Evolutionary conservation across 2,888 invertebrate genomes (phyloP).

Genomic region (Agrotis ipsilon): DNA sequence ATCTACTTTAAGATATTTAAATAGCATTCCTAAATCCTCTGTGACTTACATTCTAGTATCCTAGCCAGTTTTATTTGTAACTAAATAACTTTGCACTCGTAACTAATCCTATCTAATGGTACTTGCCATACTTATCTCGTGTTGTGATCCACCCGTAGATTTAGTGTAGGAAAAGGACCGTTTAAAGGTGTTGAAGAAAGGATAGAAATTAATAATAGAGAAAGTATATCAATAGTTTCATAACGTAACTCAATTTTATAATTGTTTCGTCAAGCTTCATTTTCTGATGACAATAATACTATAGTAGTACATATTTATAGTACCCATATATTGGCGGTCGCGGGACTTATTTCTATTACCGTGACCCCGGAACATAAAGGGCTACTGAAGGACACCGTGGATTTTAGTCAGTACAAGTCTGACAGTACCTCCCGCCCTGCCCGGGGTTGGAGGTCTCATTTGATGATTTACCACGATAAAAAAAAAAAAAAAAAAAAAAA

Average conservation of each 20-base stretch:
- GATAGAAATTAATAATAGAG: slow-evolving; percentile 21
- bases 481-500: no score
- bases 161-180: slow-evolving; percentile 69
- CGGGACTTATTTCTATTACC: no score
- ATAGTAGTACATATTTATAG: slow-evolving; percentile 23
- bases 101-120: slow-evolving; percentile 48
- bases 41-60: slow-evolving; percentile 19
- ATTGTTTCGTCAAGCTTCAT: slow-evolving; percentile 24
- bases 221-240: slow-evolving; percentile 23
- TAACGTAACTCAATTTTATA: slow-evolving; percentile 23
- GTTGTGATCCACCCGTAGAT: slow-evolving; percentile 75
- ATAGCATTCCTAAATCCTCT: slow-evolving; percentile 14
- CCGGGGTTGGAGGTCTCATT: no score
- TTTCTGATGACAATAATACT: slow-evolving; percentile 51
- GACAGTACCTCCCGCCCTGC: no score
- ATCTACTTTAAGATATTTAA: slow-evolving; percentile 17
- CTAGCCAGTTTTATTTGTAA: slow-evolving; percentile 41
- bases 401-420: no score
- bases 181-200: slow-evolving; percentile 67
- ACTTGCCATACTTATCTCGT: slow-evolving; percentile 68
- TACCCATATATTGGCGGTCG: slow-evolving; percentile 17
- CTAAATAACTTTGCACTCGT: slow-evolving; percentile 51
- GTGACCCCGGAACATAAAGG: no score
- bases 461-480: no score
- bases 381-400: no score